These are phyloP conservation scores for Philypnodon macrostomus DNA, from an alignment of 2,797 vertebrate species.

Conservation along the genomic window DNA sequence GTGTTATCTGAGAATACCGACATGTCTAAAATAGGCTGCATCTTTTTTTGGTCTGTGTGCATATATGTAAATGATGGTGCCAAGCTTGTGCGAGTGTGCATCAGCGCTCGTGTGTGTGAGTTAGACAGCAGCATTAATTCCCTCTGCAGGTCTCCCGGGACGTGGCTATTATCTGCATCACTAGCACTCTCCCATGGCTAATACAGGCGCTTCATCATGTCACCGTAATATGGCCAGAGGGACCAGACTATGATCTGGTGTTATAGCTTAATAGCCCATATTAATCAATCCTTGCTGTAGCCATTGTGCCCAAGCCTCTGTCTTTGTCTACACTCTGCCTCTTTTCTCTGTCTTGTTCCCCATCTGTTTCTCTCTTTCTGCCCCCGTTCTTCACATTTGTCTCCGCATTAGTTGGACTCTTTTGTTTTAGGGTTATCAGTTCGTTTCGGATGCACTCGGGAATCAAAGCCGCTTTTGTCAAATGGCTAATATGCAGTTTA, in stretches of 20 bases:
- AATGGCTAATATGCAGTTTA: neutral
- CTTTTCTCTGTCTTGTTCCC: conserved; percentile 28
- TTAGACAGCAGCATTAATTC: conserved; percentile 69
- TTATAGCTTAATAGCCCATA: conserved; percentile 69
- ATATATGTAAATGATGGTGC: conserved; percentile 11
- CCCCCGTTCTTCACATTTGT: neutral
- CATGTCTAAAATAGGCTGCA: conserved; percentile 9
- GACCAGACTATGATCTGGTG: conserved; percentile 72
- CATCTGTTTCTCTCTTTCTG: conserved; percentile 34
- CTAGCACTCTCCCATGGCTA: conserved; percentile 71
- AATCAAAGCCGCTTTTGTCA: conserved; percentile 10
- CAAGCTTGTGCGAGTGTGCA: neutral
- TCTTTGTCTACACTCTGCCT: conserved; percentile 47
- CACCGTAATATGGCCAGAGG: conserved; percentile 68
- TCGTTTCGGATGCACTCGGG: conserved; percentile 16
- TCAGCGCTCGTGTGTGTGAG: conserved; percentile 7
- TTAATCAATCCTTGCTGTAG: conserved; percentile 65
- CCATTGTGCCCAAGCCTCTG: conserved; percentile 47
- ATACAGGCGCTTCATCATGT: conserved; percentile 70
- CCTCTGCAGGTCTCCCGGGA: conserved; percentile 63
- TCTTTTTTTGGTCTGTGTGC: conserved; percentile 11
- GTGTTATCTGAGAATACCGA: conserved; percentile 9
- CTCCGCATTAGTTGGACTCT: conserved; percentile 7
- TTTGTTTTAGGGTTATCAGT: conserved; percentile 29
- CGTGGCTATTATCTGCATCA: conserved; percentile 74